phyloP scores from a whole-genome alignment of 2,113 vertebrate genomes.

The Lepus timidus region DNA sequence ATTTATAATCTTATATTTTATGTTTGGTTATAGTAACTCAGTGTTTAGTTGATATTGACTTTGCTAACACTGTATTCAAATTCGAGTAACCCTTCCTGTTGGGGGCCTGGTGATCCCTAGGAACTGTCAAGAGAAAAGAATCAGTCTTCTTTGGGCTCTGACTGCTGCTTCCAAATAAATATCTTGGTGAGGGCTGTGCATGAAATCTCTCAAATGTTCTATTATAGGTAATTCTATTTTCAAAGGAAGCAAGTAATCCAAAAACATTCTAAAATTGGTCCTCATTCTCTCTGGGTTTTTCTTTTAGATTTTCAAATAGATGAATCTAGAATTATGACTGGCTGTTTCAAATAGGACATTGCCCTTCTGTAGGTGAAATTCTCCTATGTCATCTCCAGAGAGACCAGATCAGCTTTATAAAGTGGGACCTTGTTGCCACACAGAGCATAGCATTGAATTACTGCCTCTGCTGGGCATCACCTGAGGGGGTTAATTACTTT shows the following conservation, averaged over 20 bases:
- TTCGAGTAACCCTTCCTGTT: not conserved
- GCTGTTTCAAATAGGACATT: not conserved
- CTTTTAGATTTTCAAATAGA: not conserved
- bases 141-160: not conserved
- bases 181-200: not conserved
- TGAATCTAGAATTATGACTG: not conserved
- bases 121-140: not conserved
- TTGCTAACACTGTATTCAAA: not conserved
- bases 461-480: constrained; percentile 15
- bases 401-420: constrained; percentile 8
- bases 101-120: not conserved
- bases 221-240: not conserved
- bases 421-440: not conserved
- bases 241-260: not conserved
- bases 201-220: not conserved
- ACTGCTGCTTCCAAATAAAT: not conserved
- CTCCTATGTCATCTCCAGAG: not conserved
- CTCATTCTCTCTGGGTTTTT: not conserved
- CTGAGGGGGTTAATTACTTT: constrained; percentile 38
- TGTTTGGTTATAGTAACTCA: not conserved
- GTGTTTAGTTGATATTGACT: not conserved
- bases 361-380: not conserved
- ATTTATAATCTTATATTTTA: not conserved
- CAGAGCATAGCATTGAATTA: constrained; percentile 18
- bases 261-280: not conserved